phyloP scores from a whole-genome alignment of 2,888 invertebrate species.

The Catotricha subobsoleta region DNA sequence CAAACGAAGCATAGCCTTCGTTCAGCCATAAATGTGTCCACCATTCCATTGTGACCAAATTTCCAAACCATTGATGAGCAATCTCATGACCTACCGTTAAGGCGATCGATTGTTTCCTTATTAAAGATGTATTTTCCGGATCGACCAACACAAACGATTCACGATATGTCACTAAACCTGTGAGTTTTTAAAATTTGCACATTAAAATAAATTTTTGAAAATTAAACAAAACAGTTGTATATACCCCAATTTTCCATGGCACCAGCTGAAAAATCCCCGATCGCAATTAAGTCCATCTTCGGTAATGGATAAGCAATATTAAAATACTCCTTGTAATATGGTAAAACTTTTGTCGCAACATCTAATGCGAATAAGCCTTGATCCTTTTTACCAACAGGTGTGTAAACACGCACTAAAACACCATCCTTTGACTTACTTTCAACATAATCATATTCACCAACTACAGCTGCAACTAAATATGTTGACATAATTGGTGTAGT shows the following conservation, averaged over 20 bases:
- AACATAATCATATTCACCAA: constrained; percentile 89
- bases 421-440: constrained; percentile 71
- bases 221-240: neutral
- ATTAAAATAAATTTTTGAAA: neutral
- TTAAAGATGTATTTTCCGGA: constrained; percentile 72
- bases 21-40: constrained; percentile 93
- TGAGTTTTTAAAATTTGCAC: neutral
- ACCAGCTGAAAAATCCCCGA: constrained; percentile 86
- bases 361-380: constrained; percentile 85
- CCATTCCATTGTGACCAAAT: constrained; percentile 37
- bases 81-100: constrained; percentile 82
- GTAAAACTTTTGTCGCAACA: constrained; percentile 78
- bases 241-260: constrained; percentile 98
- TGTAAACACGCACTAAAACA: constrained; percentile 63
- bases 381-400: constrained; percentile 77
- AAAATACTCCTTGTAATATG: constrained; percentile 91
- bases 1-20: constrained; percentile 92
- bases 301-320: constrained; percentile 87
- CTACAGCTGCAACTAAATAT: constrained; percentile 82
- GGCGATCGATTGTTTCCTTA: constrained; percentile 70
- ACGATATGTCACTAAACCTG: constrained; percentile 59
- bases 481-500: constrained; percentile 89
- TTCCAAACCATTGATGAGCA: constrained; percentile 98
- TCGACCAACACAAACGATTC: constrained; percentile 85
- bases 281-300: constrained; percentile 91